phyloP scores from a whole-genome alignment of 2,797 vertebrate species.

The Sebastes oblongus region DNA sequence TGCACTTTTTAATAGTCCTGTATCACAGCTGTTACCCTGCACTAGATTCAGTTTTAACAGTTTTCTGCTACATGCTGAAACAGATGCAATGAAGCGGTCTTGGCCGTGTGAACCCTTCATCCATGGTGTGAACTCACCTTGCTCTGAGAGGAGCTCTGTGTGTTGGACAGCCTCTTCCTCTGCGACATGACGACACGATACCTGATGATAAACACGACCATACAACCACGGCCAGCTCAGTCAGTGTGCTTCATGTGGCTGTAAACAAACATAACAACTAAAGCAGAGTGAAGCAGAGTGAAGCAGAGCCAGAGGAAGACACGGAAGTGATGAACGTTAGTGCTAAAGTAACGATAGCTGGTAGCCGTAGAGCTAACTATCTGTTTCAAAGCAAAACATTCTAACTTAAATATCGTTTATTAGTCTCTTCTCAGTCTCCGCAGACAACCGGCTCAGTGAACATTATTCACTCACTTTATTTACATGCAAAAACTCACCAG shows the following conservation, averaged over 20 bases:
- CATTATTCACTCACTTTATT: not conserved
- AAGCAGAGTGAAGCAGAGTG: not conserved
- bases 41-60: no score
- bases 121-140: not conserved
- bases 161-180: slow-evolving; percentile 35
- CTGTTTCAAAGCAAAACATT: not conserved
- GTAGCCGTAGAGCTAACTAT: fast-evolving
- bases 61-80: not conserved
- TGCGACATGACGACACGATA: slow-evolving; percentile 47
- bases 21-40: no score
- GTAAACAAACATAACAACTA: not conserved
- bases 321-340: not conserved
- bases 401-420: fast-evolving
- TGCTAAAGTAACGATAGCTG: not conserved
- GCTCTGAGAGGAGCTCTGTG: slow-evolving; percentile 30
- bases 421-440: fast-evolving
- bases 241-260: fast-evolving
- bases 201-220: not conserved
- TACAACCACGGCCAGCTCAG: not conserved
- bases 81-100: not conserved
- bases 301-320: not conserved
- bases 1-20: no score
- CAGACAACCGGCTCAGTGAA: no score
- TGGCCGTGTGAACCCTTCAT: not conserved
- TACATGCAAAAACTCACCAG: not conserved